Base-by-base conservation (phyloP, 2,113 vertebrate species). In the Engraulis encrasicolus region DNA sequence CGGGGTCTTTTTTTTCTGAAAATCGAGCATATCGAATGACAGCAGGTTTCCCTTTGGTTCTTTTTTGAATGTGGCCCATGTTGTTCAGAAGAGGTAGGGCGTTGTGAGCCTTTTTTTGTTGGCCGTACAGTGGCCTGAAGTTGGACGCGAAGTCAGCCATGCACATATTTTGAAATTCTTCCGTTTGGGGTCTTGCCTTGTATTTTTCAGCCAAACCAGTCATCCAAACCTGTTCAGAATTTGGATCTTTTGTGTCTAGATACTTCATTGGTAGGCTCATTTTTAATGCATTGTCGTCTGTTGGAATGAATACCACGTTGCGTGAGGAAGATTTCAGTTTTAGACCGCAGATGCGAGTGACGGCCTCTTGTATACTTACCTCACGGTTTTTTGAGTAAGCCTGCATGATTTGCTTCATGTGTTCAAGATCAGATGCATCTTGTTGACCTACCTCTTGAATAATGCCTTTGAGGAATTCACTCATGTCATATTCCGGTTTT, bases 321-420 rank as follows among this genome's bases (percentile, higher is more conserved):
- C 81, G 31, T 31, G 82, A 81, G 20, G 37, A 88, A 14, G 31
- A 66, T 15, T 87, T 89, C 1, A 86, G 61, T 37, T 88, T 85
- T 5, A 86, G 12, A 5, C 85, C 80, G 38, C 83, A 86, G 17
- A 36, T 78, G 19, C 82, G 20, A 31, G 87, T 49, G 3, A 89
- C 87, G 52, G 78, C 83, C 49, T 88, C 87, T 11, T 90, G 88
- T 14, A 66, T 83, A n/a, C 85, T 89, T 58, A 87, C 80, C n/a
- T 86, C 88, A 81, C 85, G 78, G 50, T 86, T 87, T 52, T 90
- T 90, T 23, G 86, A 83, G 52, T 90, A 89, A 0, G 88, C 90
- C 20, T 90, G 82, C 84, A 91, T 87, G 20, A 90, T 36, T 23
- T 84, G 50, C 6, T 81, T 87, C 88, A 89, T 91, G 23, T 81